A percentile compares a stretch with the other conserved stretches of the same genome.
These are phyloP conservation scores for Mimumesa dahlbomi DNA, from an alignment of 2,888 invertebrate genomes.

Conservation along the genomic window DNA sequence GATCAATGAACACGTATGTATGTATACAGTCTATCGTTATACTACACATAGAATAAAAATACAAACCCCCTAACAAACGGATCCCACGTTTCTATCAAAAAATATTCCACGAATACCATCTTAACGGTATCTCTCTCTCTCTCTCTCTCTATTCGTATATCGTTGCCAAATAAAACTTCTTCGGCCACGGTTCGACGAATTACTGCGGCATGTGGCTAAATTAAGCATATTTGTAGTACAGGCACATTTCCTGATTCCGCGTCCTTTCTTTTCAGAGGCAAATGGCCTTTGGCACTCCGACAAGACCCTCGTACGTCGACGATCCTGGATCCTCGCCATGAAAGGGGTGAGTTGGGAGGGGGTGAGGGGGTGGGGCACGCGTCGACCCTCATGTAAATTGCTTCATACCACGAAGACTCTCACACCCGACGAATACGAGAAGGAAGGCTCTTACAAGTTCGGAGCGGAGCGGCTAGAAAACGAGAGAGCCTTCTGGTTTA, in stretches of 20 bases:
- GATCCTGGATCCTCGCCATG: conserved; percentile 45
- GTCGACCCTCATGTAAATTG: conserved; percentile 71
- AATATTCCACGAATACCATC: no score
- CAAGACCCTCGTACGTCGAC: conserved; percentile 32
- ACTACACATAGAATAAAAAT: no score
- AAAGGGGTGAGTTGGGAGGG: no score
- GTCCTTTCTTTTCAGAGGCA: conserved; percentile 25
- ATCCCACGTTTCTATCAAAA: no score
- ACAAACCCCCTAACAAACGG: no score
- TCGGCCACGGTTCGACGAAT: conserved; percentile 12
- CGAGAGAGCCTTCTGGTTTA: conserved; percentile 70
- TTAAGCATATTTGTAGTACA: conserved; percentile 42
- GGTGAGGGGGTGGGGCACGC: conserved; percentile 44
- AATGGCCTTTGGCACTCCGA: conserved; percentile 33
- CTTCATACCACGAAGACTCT: conserved; percentile 64
- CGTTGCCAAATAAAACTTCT: conserved; percentile 6
- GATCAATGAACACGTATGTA: no score
- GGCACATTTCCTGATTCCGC: conserved; percentile 33
- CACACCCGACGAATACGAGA: conserved; percentile 54
- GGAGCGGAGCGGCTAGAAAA: conserved; percentile 55
- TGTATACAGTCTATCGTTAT: no score
- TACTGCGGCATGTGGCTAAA: conserved; percentile 17
- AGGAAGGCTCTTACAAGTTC: conserved; percentile 62
- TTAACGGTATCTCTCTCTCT: no score
- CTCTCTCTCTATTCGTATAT: no score